Evolutionary conservation across 2,113 vertebrate genomes (phyloP), one percentile per base, ranked within the genome.

Genomic region (Zosterops hypoxanthus): DNA sequence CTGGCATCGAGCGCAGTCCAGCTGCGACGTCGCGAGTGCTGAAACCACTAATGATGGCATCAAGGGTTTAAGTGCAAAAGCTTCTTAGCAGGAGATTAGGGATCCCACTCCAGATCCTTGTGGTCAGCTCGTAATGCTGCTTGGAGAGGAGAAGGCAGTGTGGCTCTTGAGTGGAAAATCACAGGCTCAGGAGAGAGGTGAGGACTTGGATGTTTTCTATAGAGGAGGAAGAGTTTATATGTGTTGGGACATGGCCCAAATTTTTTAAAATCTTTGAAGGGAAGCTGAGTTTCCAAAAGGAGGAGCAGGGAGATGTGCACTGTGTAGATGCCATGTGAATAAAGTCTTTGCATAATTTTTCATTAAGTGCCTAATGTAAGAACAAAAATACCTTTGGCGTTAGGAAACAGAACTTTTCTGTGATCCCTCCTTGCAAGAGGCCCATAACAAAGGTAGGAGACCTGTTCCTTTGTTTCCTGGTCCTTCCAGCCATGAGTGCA

Each of bases 1-100:
- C 41, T 5, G 1, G 44, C 52, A 29, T 70, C 4, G 5, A 44
- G 64, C 0, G 0, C 33, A 3, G 81, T 42, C 66, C 0, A 0
- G 47, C 83, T 0, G 0, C 0, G 3, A 18, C 1, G 5, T 65
- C 0, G 5, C 7, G 6, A 56, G 59, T 23, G 50, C 85, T 1
- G 5, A 86, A 88, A 81, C 46, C 71, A 29, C 59, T 92, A 73
- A 88, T 49, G 94, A 73, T 95, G 93, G 87, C 85, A 83, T 94
- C 71, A 24, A 23, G 56, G 82, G 57, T 93, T 93, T 92, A 90
- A 90, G 63, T 1, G 8, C 34, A 84, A 95, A 94, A 97, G 82
- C 95, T 94, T 59, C 90, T 95, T 93, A 93, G 87, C 5, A 3
- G 46, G 56, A 0, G 79, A 86, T 92, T 82, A 93, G 87, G 69